Percentiles rank a stretch among this genome's conserved stretches.
phyloP scores from a whole-genome alignment of 2,888 invertebrate species.

The Cephus sareptanus region DNA sequence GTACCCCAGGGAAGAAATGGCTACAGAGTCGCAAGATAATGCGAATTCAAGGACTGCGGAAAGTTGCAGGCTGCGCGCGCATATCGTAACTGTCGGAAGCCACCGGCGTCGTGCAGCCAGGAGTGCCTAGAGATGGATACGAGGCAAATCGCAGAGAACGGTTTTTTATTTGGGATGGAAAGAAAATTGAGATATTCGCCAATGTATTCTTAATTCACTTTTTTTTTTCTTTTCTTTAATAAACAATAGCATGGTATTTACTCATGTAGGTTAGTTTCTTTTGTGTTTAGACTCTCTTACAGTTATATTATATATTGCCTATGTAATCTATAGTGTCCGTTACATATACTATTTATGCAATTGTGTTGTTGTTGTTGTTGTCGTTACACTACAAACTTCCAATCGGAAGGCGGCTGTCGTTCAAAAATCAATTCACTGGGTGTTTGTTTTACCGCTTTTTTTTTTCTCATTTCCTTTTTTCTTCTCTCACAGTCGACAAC shows the following conservation, averaged over 20 bases:
- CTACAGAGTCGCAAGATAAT: not conserved
- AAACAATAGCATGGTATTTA: slow-evolving; percentile 58
- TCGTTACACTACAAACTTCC: not conserved
- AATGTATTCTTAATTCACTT: slow-evolving; percentile 36
- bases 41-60: not conserved
- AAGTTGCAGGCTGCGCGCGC: not conserved
- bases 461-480: slow-evolving; percentile 24
- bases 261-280: slow-evolving; percentile 56
- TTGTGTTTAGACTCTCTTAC: slow-evolving; percentile 59
- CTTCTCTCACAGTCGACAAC: slow-evolving; percentile 24
- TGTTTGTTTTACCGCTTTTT: slow-evolving; percentile 27
- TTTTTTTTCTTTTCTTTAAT: slow-evolving; percentile 48
- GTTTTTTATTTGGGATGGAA: not conserved
- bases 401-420: not conserved
- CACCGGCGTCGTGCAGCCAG: not conserved
- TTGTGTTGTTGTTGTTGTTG: slow-evolving; percentile 36
- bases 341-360: slow-evolving; percentile 26
- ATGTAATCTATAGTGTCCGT: slow-evolving; percentile 33
- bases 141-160: not conserved
- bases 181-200: not conserved
- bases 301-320: slow-evolving; percentile 42
- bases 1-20: not conserved
- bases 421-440: slow-evolving; percentile 50
- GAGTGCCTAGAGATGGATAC: not conserved
- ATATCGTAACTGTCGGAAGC: not conserved